Evolutionary conservation across 2,888 invertebrate genomes (phyloP).

Genomic region (Crocallis elinguaria): DNA sequence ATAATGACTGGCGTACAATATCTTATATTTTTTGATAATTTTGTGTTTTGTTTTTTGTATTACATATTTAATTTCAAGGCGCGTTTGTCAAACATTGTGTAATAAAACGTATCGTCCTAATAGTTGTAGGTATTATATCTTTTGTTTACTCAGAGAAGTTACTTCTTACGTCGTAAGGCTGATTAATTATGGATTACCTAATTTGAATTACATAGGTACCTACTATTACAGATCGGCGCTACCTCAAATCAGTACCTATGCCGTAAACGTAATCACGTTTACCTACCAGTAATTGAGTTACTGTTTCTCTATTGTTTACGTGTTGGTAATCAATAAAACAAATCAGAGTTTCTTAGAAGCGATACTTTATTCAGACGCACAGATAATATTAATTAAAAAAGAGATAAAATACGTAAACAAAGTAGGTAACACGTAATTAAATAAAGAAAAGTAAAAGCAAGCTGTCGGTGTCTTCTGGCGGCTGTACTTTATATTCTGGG

Average conservation of each 20-base stretch:
- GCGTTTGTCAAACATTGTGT: no score
- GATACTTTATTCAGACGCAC: slow-evolving; percentile 7
- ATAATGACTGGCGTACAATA: no score
- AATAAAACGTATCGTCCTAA: no score
- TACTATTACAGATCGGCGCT: not conserved
- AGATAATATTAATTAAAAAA: slow-evolving; percentile 6
- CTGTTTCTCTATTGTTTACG: slow-evolving; percentile 27
- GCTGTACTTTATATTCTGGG: no score
- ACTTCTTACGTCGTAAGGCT: not conserved
- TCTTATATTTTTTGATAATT: no score
- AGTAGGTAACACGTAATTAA: no score
- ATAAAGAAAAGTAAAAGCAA: no score
- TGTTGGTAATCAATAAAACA: slow-evolving; percentile 28
- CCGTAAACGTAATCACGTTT: slow-evolving; percentile 18
- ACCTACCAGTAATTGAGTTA: slow-evolving; percentile 27
- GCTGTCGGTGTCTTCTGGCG: no score
- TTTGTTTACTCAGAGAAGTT: not conserved
- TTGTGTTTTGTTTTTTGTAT: no score
- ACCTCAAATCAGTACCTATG: slow-evolving; percentile 10
- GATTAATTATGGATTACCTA: slow-evolving; percentile 24
- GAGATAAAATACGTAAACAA: slow-evolving; percentile 11
- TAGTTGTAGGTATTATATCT: not conserved
- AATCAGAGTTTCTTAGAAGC: slow-evolving; percentile 22
- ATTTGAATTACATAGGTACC: slow-evolving; percentile 24
- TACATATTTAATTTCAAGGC: no score